A percentile compares a stretch with the other conserved stretches of the same genome.
phyloP scores from a whole-genome alignment of 2,888 invertebrate species.

The Andrena bicolor region DNA sequence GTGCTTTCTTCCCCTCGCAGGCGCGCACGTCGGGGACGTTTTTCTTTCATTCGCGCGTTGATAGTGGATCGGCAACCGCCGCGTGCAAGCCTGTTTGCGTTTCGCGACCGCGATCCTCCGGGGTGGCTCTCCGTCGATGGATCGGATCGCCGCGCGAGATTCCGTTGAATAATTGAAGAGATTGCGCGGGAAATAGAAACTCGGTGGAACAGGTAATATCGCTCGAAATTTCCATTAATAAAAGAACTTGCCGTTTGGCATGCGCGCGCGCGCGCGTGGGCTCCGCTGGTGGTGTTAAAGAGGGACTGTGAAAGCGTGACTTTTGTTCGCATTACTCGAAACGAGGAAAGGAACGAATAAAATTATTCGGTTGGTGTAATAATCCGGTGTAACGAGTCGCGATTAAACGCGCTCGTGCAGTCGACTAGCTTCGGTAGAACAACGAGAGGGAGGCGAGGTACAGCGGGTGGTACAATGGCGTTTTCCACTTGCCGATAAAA shows the following conservation, averaged over 20 bases:
- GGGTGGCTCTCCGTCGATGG: slow-evolving; percentile 9
- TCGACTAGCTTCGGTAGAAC: background rate
- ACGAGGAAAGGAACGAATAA: slow-evolving; percentile 66
- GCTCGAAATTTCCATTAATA: slow-evolving; percentile 59
- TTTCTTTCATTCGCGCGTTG: background rate
- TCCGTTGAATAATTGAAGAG: slow-evolving; percentile 33
- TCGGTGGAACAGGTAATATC: slow-evolving; percentile 38
- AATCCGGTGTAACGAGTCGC: slow-evolving; percentile 52
- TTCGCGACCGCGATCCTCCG: background rate
- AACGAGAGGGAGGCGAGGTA: background rate
- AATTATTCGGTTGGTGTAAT: slow-evolving; percentile 59
- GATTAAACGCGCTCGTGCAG: slow-evolving; percentile 34
- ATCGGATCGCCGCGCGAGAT: slow-evolving; percentile 14
- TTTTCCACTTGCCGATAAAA: slow-evolving; percentile 24
- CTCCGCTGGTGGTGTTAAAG: slow-evolving; percentile 40
- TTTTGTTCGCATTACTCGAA: slow-evolving; percentile 70
- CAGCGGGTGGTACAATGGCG: background rate
- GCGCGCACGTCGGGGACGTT: background rate
- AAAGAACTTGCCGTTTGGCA: slow-evolving; percentile 43
- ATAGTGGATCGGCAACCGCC: too few relatives aligned
- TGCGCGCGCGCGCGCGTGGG: slow-evolving; percentile 7
- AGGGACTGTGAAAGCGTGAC: slow-evolving; percentile 71
- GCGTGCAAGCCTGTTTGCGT: background rate
- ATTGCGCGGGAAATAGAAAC: slow-evolving; percentile 59
- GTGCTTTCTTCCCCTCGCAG: background rate